A percentile compares a stretch with the other conserved stretches of the same genome.
phyloP scores from a whole-genome alignment of 2,888 invertebrate genomes.

The Pristionchus entomophagus region DNA sequence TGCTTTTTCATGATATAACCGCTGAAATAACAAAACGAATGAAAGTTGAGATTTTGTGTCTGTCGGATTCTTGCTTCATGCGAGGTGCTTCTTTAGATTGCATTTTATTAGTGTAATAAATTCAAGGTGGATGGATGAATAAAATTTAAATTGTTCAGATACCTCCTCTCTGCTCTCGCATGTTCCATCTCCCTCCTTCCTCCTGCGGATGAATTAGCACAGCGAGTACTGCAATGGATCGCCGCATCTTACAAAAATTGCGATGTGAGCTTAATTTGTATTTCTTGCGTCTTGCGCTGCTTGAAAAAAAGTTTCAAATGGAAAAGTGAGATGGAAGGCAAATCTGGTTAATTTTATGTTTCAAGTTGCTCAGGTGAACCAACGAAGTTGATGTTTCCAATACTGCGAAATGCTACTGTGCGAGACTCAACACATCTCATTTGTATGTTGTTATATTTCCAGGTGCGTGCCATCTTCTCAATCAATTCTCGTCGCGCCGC shows the following conservation, averaged over 20 bases:
- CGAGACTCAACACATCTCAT: neutral
- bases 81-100: neutral
- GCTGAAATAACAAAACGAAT: too few species aligned
- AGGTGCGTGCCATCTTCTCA: slow-evolving; percentile 17
- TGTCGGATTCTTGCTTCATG: neutral
- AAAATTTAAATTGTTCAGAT: too few species aligned
- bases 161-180: slow-evolving; percentile 78
- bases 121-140: too few species aligned
- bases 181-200: slow-evolving; percentile 75
- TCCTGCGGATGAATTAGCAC: slow-evolving; percentile 22
- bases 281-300: neutral
- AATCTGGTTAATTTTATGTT: neutral
- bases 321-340: neutral
- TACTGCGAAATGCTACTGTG: neutral
- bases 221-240: slow-evolving; percentile 79
- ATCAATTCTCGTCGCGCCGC: neutral
- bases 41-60: too few species aligned
- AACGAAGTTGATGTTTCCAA: too few species aligned
- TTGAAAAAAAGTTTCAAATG: too few species aligned
- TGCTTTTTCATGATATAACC: too few species aligned
- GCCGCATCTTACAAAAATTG: slow-evolving; percentile 65
- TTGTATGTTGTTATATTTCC: neutral
- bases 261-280: neutral
- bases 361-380: neutral
- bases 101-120: neutral